Conservation (phyloP, 2,113 vertebrate genomes). For the Lycocorax pyrrhopterus region DNA sequence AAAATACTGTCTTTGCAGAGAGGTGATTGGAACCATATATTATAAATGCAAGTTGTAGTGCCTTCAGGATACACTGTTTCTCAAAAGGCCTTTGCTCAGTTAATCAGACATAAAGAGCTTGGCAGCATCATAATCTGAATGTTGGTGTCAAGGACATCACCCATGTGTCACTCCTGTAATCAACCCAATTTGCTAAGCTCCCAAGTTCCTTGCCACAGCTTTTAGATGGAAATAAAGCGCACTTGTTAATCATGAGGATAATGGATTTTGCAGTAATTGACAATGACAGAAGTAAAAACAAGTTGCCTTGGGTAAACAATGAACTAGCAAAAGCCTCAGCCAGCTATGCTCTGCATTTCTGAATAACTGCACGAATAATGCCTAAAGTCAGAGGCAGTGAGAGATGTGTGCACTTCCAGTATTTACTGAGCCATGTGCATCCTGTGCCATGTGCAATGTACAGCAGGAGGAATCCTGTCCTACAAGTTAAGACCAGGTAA, state of each 20-base stretch:
- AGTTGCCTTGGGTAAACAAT: constrained; percentile 20
- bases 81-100: not conserved
- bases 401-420: not conserved
- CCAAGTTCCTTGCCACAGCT: not conserved
- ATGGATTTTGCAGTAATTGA: constrained; percentile 62
- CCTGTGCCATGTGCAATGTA: not conserved
- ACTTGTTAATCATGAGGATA: constrained; percentile 18
- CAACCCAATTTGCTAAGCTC: constrained; percentile 52
- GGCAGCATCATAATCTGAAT: not conserved
- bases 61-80: not conserved
- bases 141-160: constrained; percentile 11
- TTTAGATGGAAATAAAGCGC: constrained; percentile 39
- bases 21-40: not conserved
- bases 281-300: constrained; percentile 53
- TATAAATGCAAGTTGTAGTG: not conserved
- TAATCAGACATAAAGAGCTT: constrained; percentile 1
- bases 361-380: not conserved
- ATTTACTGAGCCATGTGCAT: not conserved
- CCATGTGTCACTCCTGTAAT: constrained; percentile 35
- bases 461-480: not conserved
- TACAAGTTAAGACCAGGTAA: not conserved
- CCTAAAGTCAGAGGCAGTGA: not conserved
- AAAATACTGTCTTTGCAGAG: not conserved
- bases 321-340: not conserved
- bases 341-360: not conserved